Evolutionary conservation across 2,888 invertebrate species (phyloP).

Genomic region (Sympetrum striolatum): DNA sequence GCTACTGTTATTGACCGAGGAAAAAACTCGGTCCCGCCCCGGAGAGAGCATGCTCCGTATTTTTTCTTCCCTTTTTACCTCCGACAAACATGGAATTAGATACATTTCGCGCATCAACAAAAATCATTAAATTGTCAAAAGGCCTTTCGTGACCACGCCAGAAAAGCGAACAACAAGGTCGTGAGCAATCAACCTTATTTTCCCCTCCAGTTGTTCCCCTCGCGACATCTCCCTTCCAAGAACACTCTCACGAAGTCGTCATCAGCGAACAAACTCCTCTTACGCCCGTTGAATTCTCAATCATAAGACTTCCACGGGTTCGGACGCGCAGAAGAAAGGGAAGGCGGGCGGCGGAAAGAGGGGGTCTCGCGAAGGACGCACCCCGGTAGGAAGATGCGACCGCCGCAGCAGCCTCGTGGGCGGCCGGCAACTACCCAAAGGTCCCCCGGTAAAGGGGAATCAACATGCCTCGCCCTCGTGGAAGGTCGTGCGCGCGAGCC

Average conservation of each 20-base stretch:
- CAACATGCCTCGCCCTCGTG: neutral
- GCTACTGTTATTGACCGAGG: too few species aligned
- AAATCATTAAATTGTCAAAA: neutral
- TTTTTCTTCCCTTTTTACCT: too few species aligned
- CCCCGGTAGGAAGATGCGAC: neutral
- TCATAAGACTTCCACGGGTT: neutral
- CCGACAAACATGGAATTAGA: too few species aligned
- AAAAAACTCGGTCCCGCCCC: too few species aligned
- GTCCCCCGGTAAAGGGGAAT: neutral
- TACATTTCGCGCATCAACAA: neutral
- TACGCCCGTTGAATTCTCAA: slow-evolving; percentile 22
- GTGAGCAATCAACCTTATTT: neutral
- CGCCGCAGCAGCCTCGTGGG: neutral
- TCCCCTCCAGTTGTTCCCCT: neutral
- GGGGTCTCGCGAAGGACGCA: neutral
- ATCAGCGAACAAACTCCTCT: neutral
- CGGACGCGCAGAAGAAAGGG: neutral
- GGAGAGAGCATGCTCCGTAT: too few species aligned
- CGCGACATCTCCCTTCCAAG: neutral
- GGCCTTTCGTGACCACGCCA: neutral
- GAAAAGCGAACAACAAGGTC: neutral
- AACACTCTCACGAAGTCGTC: slow-evolving; percentile 30
- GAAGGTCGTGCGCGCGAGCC: neutral
- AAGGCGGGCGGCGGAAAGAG: neutral
- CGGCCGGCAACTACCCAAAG: neutral